Evolutionary conservation across 2,888 invertebrate genomes (phyloP).

Genomic region (Metacarcinus magister): DNA sequence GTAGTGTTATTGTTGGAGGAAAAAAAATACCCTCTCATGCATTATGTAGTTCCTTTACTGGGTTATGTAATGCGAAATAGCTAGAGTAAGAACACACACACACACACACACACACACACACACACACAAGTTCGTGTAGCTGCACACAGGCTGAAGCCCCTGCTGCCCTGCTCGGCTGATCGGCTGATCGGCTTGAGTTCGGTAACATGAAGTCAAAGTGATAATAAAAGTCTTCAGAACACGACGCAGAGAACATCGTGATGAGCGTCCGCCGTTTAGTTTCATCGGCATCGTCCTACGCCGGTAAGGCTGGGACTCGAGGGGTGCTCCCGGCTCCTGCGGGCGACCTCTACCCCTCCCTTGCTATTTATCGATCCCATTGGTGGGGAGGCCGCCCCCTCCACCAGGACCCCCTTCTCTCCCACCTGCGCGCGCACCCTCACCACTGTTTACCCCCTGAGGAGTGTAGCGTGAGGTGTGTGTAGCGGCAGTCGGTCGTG

Average conservation of each 20-base stretch:
- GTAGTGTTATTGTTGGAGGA: too few species aligned
- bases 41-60: not conserved
- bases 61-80: not conserved
- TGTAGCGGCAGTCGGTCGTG: slow-evolving; percentile 17
- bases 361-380: slow-evolving; percentile 48
- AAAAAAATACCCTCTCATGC: not conserved
- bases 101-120: slow-evolving; percentile 31
- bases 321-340: not conserved
- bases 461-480: slow-evolving; percentile 45
- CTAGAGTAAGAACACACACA: not conserved
- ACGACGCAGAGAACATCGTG: not conserved
- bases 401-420: not conserved
- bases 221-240: not conserved
- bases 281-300: not conserved
- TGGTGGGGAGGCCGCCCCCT: not conserved
- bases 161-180: not conserved
- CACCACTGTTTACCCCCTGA: slow-evolving; percentile 33
- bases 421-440: slow-evolving; percentile 14
- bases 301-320: not conserved
- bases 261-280: not conserved
- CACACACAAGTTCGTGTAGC: not conserved
- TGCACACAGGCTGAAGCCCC: not conserved
- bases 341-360: slow-evolving; percentile 41
- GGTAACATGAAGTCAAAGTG: not conserved
- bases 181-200: not conserved